Base-by-base conservation (phyloP, 2,113 vertebrate species). In the Triplophysa siluroides region DNA sequence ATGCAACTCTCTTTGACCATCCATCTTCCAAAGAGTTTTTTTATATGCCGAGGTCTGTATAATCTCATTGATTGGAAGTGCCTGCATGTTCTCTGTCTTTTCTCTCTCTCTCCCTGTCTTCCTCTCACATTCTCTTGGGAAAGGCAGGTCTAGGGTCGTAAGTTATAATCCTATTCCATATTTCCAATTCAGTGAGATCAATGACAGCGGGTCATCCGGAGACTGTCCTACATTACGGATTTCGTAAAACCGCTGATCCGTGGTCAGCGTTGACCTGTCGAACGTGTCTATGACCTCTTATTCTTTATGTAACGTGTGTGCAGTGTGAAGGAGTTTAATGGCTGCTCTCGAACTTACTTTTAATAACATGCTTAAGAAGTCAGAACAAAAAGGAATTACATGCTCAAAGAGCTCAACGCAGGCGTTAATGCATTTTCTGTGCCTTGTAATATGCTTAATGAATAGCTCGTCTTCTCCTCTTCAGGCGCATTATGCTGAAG, bases 331-430 rank as follows among this genome's bases (percentile, higher is more conserved):
- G 24, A 65, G 76, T 76, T 79, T 43, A 65, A 76, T 62, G 69
- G 76, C 58, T 74, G 41, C 66, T 66, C 79, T 83, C 61, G 45
- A 76, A 81, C 64, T 76, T 71, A 61, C 64, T 81, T 84, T 78
- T 58, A 70, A 83, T 86, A 85, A 78, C 75, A 76, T 54, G 24
- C 81, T 78, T 83, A 43, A 69, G 26, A 68, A 73, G 64, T 81
- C 67, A 54, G 75, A 74, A 75, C 78, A 65, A 70, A 79, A 81
- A 83, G 50, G 67, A 72, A 83, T 86, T 79, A 80, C 23, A 68
- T 80, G 78, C 83, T 79, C 33, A 23, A 64, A 79, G 76, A 80
- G 78, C 43, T 83, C 63, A 74, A 60, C 56, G 77, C 77, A 70
- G 65, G 61, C 62, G 19, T 70, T 77, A 76, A 79, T 71, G 78